Evolutionary conservation across 2,797 vertebrate genomes (phyloP), one percentile per base, ranked within the genome.

Genomic region (Sarcophilus harrisii): DNA sequence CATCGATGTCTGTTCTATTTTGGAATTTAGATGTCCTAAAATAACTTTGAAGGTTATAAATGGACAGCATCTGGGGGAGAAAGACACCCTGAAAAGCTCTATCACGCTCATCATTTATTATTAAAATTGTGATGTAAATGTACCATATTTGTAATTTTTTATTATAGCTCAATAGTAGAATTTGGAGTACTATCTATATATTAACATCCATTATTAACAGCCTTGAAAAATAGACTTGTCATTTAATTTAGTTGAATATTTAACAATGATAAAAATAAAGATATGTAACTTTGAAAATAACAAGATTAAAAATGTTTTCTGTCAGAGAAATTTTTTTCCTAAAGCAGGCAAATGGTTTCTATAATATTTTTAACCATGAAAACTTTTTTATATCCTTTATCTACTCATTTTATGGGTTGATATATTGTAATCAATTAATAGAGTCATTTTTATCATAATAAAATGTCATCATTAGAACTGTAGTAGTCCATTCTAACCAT

Each of bases 391-490:
- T 92, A 90, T 95, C 91, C 73, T 96, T 95, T 95, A 96, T 96
- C 94, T 94, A 94, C 91, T 95, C 92, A 95, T 81, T 96, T 97
- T 96, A 95, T 96, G 60, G 94, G 54, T 96, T 98, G 97, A 98
- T 98, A 95, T 97, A 98, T 97, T 95, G 95, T 96, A 96, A 97
- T 96, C 96, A 96, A 97, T 98, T 98, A 98, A 97, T 97, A 81
- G 97, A 98, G 94, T 97, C 97, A 98, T 96, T 98, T 98, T 97
- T 98, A 95, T 97, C 96, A 97, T 98, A 97, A 97, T 95, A 98
- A 97, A 97, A 96, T 96, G 93, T 97, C 97, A 97, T 94, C 93
- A 97, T 96, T 96, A 97, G 92, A 96, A 90, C 94, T 96, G 54
- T 62, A 95, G 90, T 96, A 96, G 94, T 98, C 94, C 59, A 95